Percentiles rank a stretch among this genome's conserved stretches.
Conservation (phyloP, 2,113 vertebrate species). For the Strix aluco region DNA sequence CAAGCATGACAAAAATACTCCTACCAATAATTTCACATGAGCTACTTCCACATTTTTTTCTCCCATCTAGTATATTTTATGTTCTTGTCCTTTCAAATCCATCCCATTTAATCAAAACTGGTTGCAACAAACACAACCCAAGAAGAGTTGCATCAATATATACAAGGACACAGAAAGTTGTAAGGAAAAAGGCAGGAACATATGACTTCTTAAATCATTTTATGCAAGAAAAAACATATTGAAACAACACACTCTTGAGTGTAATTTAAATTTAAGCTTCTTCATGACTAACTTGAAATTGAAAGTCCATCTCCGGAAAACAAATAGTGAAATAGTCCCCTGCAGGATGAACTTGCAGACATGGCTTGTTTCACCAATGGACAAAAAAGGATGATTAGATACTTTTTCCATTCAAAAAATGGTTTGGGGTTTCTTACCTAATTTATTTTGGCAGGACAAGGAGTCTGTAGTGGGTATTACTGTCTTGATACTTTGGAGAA, state of each 20-base stretch:
- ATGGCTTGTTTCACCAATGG: neutral
- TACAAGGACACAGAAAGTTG: neutral
- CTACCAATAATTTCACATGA: neutral
- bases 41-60: rapidly evolving
- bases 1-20: neutral
- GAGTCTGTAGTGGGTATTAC: neutral
- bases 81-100: neutral
- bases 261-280: neutral
- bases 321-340: neutral
- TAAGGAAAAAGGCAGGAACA: neutral
- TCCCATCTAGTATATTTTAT: neutral
- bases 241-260: neutral
- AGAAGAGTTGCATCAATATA: neutral
- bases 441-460: constrained; percentile 18
- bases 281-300: neutral
- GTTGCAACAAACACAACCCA: neutral
- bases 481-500: neutral
- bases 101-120: neutral
- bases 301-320: neutral
- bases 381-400: neutral
- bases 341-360: neutral
- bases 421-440: neutral
- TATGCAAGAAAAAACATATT: neutral
- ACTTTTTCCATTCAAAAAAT: neutral
- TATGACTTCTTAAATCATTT: neutral